Evolutionary conservation across 2,113 vertebrate species (phyloP).

Genomic region (Channa maculata): DNA sequence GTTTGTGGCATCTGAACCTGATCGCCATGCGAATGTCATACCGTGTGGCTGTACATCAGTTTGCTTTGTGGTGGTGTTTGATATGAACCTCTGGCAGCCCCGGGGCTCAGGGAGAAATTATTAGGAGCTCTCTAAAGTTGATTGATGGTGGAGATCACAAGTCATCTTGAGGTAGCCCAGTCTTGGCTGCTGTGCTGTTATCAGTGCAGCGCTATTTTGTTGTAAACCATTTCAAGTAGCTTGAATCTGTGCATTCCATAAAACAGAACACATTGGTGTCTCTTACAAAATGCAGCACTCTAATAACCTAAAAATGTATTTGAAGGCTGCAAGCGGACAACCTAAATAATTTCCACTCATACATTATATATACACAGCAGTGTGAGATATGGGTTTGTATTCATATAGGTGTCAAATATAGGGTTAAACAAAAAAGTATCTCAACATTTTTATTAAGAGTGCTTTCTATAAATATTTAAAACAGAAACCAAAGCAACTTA

Average conservation of each 20-base stretch:
- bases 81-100: conserved; percentile 62
- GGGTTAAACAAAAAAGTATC: too few species aligned
- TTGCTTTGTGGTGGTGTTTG: conserved; percentile 63
- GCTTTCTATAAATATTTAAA: not conserved
- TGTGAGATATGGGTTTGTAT: not conserved
- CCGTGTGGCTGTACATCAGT: conserved; percentile 38
- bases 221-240: conserved; percentile 49
- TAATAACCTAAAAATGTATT: conserved; percentile 22
- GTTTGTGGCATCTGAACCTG: conserved; percentile 58
- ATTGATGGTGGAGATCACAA: conserved; percentile 73
- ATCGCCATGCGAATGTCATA: conserved; percentile 52
- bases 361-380: not conserved
- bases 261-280: conserved; percentile 37
- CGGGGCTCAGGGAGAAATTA: conserved; percentile 63
- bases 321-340: not conserved
- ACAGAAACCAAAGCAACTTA: not conserved
- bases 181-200: conserved; percentile 65
- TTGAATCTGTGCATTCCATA: conserved; percentile 42
- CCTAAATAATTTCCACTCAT: not conserved
- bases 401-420: not conserved
- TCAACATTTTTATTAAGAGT: too few species aligned
- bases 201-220: conserved; percentile 41
- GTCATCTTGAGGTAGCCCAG: conserved; percentile 69
- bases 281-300: conserved; percentile 10
- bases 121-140: conserved; percentile 75